A percentile compares a stretch with the other conserved stretches of the same genome.
phyloP scores from a whole-genome alignment of 1,140 invertebrate species.

The Patella vulgata region DNA sequence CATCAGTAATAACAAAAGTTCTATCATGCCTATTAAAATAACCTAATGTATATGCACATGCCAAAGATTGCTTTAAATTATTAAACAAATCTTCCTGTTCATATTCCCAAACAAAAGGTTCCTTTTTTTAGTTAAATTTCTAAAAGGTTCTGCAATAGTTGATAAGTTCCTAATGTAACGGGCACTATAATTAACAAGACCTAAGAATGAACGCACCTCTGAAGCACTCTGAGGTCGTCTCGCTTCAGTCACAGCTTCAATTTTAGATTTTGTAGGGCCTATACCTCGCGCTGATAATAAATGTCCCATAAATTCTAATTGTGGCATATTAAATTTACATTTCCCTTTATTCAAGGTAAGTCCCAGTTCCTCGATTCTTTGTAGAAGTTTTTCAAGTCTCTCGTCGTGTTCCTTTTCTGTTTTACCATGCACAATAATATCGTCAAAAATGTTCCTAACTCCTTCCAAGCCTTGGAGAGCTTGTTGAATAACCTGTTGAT shows the following conservation, averaged over 20 bases:
- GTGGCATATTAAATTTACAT: constrained; percentile 35
- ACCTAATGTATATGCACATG: not conserved
- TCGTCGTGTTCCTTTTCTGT: constrained; percentile 34
- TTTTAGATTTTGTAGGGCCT: constrained; percentile 15
- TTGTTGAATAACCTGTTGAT: constrained; percentile 34
- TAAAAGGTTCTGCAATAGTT: constrained; percentile 27
- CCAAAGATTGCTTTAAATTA: not conserved
- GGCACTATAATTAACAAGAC: constrained; percentile 28
- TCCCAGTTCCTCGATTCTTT: constrained; percentile 18
- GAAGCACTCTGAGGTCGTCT: constrained; percentile 16
- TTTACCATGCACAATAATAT: constrained; percentile 45
- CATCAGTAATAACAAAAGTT: constrained; percentile 21
- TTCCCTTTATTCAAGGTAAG: constrained; percentile 34
- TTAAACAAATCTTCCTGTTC: constrained; percentile 1
- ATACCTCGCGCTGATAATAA: constrained; percentile 14
- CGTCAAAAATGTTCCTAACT: constrained; percentile 40
- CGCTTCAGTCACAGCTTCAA: constrained; percentile 22
- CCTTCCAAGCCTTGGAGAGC: constrained; percentile 33
- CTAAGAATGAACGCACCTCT: constrained; percentile 27
- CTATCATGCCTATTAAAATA: constrained; percentile 6
- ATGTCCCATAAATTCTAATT: constrained; percentile 41
- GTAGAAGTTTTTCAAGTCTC: constrained; percentile 22
- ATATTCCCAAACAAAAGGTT: constrained; percentile 8
- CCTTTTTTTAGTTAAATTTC: constrained; percentile 25
- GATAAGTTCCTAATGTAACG: constrained; percentile 30